These are phyloP conservation scores for Pomacea canaliculata DNA, from an alignment of 2,888 invertebrate species.

Conservation along the genomic window DNA sequence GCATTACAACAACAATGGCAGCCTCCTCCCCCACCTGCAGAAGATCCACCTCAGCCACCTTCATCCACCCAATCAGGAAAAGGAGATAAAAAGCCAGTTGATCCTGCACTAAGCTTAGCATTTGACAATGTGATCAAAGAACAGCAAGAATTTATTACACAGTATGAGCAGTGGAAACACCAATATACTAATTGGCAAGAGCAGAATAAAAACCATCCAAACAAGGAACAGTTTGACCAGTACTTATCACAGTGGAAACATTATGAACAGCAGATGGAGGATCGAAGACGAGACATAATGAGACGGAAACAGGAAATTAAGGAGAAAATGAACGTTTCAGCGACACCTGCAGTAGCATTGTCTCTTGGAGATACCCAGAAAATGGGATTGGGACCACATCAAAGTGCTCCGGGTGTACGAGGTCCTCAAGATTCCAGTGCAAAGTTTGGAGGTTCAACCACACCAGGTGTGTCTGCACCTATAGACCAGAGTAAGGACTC, in stretches of 20 bases:
- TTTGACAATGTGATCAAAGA: conserved; percentile 72
- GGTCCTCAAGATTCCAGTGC: background rate
- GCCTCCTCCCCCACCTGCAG: conserved; percentile 22
- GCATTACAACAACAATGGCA: conserved; percentile 7
- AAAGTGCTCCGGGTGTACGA: background rate
- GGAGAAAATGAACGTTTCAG: conserved; percentile 2
- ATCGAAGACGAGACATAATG: conserved; percentile 53
- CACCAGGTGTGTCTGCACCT: background rate
- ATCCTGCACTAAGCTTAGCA: conserved; percentile 27
- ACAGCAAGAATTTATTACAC: conserved; percentile 87
- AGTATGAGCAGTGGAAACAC: conserved; percentile 91
- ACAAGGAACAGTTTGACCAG: conserved; percentile 76
- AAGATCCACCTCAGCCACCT: conserved; percentile 22
- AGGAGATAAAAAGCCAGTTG: background rate
- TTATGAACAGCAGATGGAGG: conserved; percentile 71
- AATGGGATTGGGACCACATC: background rate
- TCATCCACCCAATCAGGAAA: conserved; percentile 6
- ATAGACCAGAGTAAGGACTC: background rate
- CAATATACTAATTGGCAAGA: conserved; percentile 92
- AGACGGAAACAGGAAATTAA: conserved; percentile 47
- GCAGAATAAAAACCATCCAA: conserved; percentile 91
- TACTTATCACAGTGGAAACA: conserved; percentile 91
- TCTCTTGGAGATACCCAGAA: background rate
- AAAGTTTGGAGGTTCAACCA: background rate
- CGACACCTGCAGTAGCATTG: background rate